phyloP scores from a whole-genome alignment of 2,888 invertebrate species.

The Coenonympha glycerion region DNA sequence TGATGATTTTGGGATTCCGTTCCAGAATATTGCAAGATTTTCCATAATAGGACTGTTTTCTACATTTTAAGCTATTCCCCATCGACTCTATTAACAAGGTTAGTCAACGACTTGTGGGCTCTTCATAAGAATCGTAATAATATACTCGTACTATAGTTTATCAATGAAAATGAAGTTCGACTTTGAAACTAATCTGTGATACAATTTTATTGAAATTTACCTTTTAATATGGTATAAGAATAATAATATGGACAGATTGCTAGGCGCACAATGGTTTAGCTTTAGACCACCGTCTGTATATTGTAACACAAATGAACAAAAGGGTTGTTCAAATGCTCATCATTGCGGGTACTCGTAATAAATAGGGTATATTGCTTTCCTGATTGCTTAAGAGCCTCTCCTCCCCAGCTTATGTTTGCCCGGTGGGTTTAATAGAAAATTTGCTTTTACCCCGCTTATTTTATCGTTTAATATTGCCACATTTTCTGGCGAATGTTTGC shows the following conservation, averaged over 20 bases:
- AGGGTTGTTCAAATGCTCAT: slow-evolving; percentile 38
- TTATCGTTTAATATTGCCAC: slow-evolving; percentile 2
- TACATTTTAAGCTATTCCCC: no score
- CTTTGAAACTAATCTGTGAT: no score
- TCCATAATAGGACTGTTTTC: no score
- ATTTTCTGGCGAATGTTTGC: slow-evolving; percentile 1
- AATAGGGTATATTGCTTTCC: slow-evolving; percentile 47
- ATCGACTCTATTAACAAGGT: no score
- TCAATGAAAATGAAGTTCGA: no score
- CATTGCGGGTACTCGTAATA: slow-evolving; percentile 37
- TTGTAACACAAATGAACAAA: slow-evolving; percentile 40
- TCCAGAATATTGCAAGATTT: no score
- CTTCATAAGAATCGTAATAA: no score
- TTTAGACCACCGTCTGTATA: slow-evolving; percentile 25
- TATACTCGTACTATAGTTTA: no score
- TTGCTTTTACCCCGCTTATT: slow-evolving; percentile 17
- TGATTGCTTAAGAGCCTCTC: slow-evolving; percentile 48
- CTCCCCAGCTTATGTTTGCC: slow-evolving; percentile 31
- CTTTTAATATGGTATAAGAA: no score
- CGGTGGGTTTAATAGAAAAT: slow-evolving; percentile 23
- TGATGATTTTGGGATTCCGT: no score
- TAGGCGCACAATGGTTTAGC: not conserved
- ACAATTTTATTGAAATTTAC: no score
- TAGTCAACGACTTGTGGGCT: no score
- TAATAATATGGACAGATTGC: not conserved